phyloP scores from a whole-genome alignment of 2,888 invertebrate genomes.

The Nomada lathburiana region DNA sequence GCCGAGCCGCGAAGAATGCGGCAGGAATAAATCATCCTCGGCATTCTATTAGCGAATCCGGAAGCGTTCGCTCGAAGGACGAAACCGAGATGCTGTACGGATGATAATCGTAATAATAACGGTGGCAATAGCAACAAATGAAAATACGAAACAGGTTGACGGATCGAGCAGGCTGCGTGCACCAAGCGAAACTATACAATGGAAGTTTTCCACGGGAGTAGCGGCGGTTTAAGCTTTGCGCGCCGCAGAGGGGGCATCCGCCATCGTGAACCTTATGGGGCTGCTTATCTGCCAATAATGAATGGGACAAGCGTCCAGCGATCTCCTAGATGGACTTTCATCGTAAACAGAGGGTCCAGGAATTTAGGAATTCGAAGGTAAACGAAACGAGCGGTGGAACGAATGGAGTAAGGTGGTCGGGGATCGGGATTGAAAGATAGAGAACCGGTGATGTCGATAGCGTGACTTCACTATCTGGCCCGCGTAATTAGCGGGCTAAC shows the following conservation, averaged over 20 bases:
- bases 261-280: not conserved
- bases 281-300: constrained; percentile 63
- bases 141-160: not conserved
- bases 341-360: constrained; percentile 60
- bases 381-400: constrained; percentile 8
- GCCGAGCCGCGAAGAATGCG: constrained; percentile 12
- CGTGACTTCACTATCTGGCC: constrained; percentile 45
- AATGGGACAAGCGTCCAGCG: constrained; percentile 48
- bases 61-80: constrained; percentile 19
- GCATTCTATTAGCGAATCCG: constrained; percentile 25
- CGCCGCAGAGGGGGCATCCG: not conserved
- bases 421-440: constrained; percentile 55
- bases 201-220: not conserved
- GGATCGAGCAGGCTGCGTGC: no score
- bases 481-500: constrained; percentile 77
- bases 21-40: constrained; percentile 30
- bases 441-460: constrained; percentile 62
- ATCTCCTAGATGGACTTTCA: constrained; percentile 66
- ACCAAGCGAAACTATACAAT: not conserved
- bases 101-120: not conserved
- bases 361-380: constrained; percentile 63
- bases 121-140: not conserved
- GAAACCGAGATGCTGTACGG: not conserved
- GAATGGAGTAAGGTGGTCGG: constrained; percentile 1
- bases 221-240: not conserved